Conservation (phyloP, 1,140 invertebrate genomes). For the Berghia stephanieae region DNA sequence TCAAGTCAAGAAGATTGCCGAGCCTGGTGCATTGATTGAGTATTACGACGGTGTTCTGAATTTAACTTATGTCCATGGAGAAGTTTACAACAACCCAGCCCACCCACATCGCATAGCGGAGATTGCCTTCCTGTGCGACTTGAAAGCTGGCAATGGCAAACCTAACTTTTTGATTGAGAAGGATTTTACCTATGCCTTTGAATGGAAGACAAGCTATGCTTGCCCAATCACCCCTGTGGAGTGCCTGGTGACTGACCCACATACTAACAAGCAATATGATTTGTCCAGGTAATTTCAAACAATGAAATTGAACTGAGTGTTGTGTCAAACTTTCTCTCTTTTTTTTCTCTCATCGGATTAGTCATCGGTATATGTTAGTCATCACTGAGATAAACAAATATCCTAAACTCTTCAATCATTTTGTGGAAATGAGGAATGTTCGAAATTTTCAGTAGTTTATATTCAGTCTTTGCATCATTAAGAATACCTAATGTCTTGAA, state of each 20-base stretch:
- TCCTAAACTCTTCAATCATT: too few relatives aligned
- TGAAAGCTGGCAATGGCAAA: constrained; percentile 48
- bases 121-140: constrained; percentile 65
- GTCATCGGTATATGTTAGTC: too few relatives aligned
- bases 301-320: too few relatives aligned
- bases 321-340: too few relatives aligned
- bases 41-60: constrained; percentile 65
- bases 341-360: too few relatives aligned
- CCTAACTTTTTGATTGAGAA: constrained; percentile 57
- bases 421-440: too few relatives aligned
- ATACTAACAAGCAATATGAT: constrained; percentile 57
- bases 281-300: constrained; percentile 55
- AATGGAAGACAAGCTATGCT: constrained; percentile 63
- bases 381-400: too few relatives aligned
- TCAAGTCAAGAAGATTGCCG: constrained; percentile 46
- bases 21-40: constrained; percentile 39
- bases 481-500: too few relatives aligned
- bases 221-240: constrained; percentile 56
- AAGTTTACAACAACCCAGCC: constrained; percentile 49
- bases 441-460: too few relatives aligned
- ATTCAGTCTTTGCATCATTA: too few relatives aligned
- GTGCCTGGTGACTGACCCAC: constrained; percentile 54
- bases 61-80: constrained; percentile 59
- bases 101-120: constrained; percentile 51
- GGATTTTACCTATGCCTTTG: constrained; percentile 57